Evolutionary conservation across 2,888 invertebrate genomes (phyloP), one percentile per base, ranked within the genome.

Genomic region (Endomychus coccineus): DNA sequence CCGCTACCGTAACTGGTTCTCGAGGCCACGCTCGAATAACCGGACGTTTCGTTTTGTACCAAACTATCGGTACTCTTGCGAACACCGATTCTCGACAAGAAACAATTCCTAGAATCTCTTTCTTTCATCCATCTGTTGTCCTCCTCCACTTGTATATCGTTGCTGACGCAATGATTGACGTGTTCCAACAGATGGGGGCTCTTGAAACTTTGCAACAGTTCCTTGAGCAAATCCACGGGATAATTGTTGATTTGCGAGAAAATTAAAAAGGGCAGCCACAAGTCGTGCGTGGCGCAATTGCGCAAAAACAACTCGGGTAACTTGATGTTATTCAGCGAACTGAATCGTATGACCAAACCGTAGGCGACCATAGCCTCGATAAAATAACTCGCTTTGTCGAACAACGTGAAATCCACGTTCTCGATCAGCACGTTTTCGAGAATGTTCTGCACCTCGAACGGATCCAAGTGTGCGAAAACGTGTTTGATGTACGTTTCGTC

Each of bases 251-350:
- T 74, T 49, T 86, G 80, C 1, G 77, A 73, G 22, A 79, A 74
- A 13, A 83, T 62, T 9, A 83, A 57, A 52, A 85, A 78, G 31
- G 77, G 75, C 54, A 84, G 75, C 83, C 85, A 86, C 33, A 75
- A 69, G 57, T 82, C 74, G 1, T 66, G 59, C 11, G 61, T 62
- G 0, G 81, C 76, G 43, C 79, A 78, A 49, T 73, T 65, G 37
- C 67, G 71, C 15, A 83, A 58, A 48, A 80, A 73, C 44, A 61
- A 53, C 44, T 73, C 72, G 1, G 82, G 81, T 22, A 77, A 57
- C 3, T 71, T 65, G 19, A 76, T 56, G 43, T 72, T 71, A 46
- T 78, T 77, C 22, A 71, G 54, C 43, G 64, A 62, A 1, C 78
- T 74, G 59, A 80, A 79, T 55, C 74, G 73, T 1, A 78, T 66